Percentiles rank a stretch among this genome's conserved stretches.
Evolutionary conservation across 1,140 invertebrate genomes (phyloP).

Genomic region (Drosophila nasuta): DNA sequence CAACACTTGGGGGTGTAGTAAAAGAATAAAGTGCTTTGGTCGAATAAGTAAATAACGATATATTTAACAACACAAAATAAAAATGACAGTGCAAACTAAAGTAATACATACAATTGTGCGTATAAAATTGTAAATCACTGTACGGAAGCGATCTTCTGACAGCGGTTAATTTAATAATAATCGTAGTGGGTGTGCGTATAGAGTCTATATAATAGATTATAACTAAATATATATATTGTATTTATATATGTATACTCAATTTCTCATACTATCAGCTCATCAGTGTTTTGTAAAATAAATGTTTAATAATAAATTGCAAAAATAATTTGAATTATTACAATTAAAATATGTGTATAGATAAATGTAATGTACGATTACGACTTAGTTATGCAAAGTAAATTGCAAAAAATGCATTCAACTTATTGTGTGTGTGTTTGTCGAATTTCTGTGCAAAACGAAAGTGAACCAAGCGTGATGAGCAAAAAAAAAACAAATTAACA

Average conservation of each 20-base stretch:
- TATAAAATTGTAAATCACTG: conserved; percentile 48
- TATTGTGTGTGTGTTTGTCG: conserved; percentile 32
- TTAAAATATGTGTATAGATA: conserved; percentile 31
- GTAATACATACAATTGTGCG: conserved; percentile 75
- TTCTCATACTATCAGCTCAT: conserved; percentile 29
- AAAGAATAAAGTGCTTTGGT: conserved; percentile 54
- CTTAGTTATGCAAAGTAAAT: conserved; percentile 61
- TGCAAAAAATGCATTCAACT: conserved; percentile 43
- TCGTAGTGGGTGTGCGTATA: conserved; percentile 37
- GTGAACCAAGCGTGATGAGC: background rate
- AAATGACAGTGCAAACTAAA: conserved; percentile 79
- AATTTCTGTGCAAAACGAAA: conserved; percentile 50
- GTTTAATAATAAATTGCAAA: conserved; percentile 59
- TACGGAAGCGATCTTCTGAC: background rate
- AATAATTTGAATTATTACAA: conserved; percentile 50
- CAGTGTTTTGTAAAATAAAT: conserved; percentile 33
- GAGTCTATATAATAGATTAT: conserved; percentile 30
- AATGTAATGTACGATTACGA: conserved; percentile 56
- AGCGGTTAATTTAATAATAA: conserved; percentile 14
- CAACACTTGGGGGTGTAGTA: background rate
- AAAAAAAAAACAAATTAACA: conserved; percentile 9
- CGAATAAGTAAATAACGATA: conserved; percentile 83
- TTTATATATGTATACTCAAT: conserved; percentile 17
- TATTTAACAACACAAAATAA: conserved; percentile 84
- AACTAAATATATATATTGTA: conserved; percentile 48